Conservation (phyloP, 2,888 invertebrate genomes). For the Heliconius aoede region DNA sequence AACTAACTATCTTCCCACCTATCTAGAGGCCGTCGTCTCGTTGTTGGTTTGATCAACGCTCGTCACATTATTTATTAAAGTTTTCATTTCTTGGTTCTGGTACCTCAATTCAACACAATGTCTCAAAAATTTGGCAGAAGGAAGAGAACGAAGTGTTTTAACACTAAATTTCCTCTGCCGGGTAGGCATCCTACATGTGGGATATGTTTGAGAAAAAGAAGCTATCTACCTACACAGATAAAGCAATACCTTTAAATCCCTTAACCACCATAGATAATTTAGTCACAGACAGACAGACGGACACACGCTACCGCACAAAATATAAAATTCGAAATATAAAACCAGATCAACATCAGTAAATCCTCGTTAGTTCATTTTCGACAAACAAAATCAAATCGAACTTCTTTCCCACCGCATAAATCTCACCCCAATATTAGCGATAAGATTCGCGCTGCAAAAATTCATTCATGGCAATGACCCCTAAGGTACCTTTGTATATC, state of each 20-base stretch:
- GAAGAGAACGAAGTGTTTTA: too few relatives aligned
- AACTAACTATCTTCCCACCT: not conserved
- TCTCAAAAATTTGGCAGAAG: too few relatives aligned
- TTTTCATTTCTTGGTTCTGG: too few relatives aligned
- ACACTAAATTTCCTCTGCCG: too few relatives aligned
- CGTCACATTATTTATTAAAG: too few relatives aligned
- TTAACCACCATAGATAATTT: constrained; percentile 6
- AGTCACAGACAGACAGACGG: not conserved
- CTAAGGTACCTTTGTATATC: constrained; percentile 49
- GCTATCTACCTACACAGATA: not conserved
- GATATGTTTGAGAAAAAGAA: too few relatives aligned
- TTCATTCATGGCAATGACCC: constrained; percentile 53
- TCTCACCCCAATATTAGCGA: constrained; percentile 51
- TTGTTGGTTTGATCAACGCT: too few relatives aligned
- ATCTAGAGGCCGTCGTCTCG: too few relatives aligned
- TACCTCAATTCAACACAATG: too few relatives aligned
- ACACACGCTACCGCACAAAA: constrained; percentile 3
- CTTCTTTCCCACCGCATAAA: constrained; percentile 51
- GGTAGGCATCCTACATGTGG: too few relatives aligned
- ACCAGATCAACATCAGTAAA: constrained; percentile 26
- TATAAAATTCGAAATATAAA: constrained; percentile 3
- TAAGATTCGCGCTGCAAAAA: constrained; percentile 52
- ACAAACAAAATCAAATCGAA: constrained; percentile 48
- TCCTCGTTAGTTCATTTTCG: constrained; percentile 43
- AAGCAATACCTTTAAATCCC: not conserved